Conservation (phyloP, 2,888 invertebrate genomes). For the Eilema griseolum region DNA sequence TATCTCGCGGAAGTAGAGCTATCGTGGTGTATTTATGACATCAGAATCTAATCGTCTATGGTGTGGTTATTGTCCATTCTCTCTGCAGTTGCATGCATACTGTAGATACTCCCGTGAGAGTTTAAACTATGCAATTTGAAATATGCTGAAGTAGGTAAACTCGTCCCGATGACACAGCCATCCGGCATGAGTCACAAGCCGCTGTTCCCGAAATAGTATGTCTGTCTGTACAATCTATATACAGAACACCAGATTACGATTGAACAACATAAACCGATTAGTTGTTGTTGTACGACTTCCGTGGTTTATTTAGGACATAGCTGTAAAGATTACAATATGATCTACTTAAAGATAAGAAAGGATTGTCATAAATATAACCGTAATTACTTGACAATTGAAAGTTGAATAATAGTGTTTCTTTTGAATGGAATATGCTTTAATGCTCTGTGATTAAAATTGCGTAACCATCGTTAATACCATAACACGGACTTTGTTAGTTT, state of each 20-base stretch:
- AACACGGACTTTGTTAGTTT: neutral
- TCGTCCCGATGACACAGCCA: slow-evolving; percentile 60
- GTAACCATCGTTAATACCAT: neutral
- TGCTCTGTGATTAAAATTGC: neutral
- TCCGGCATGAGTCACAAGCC: slow-evolving; percentile 61
- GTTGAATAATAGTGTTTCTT: neutral
- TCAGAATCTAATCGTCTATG: neutral
- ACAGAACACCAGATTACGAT: slow-evolving; percentile 41
- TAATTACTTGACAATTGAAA: neutral
- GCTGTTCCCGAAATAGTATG: slow-evolving; percentile 63
- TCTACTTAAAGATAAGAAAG: neutral
- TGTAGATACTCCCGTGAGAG: neutral
- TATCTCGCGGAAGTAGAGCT: slow-evolving; percentile 2
- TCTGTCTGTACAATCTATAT: slow-evolving; percentile 59
- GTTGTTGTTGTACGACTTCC: slow-evolving; percentile 28
- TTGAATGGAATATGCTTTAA: neutral
- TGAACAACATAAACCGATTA: slow-evolving; percentile 39
- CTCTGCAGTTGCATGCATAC: no score
- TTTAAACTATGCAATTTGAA: slow-evolving; percentile 35
- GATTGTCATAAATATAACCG: neutral
- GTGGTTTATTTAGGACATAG: slow-evolving; percentile 5
- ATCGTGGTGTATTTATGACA: neutral
- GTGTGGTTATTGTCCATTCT: neutral
- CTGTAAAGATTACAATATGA: neutral
- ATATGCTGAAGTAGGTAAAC: slow-evolving; percentile 48